Percentiles rank a stretch among this genome's conserved stretches.
phyloP scores from a whole-genome alignment of 2,888 invertebrate genomes.

The Octonoba sinensis region DNA sequence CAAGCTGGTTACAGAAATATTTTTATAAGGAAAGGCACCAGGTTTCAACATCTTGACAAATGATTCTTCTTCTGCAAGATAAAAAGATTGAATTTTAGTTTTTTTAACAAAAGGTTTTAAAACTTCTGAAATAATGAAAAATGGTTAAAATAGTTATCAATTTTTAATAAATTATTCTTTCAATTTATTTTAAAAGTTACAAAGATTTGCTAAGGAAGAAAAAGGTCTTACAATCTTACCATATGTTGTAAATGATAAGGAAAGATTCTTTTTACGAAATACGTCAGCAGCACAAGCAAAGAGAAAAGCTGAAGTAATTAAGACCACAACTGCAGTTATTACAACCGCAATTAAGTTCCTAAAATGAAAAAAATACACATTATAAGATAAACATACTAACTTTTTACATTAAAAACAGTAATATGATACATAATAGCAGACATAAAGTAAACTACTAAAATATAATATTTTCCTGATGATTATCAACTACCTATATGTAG shows the following conservation, averaged over 20 bases:
- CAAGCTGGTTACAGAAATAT: conserved; percentile 57
- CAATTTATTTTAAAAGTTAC: background rate
- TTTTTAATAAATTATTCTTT: background rate
- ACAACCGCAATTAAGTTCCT: conserved; percentile 74
- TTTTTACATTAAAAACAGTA: too few species aligned
- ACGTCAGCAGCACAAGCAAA: conserved; percentile 86
- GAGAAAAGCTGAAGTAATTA: conserved; percentile 77
- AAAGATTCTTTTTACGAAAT: conserved; percentile 80
- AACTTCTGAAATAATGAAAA: background rate
- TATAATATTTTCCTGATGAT: too few species aligned
- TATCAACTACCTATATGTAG: too few species aligned
- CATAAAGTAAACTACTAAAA: too few species aligned
- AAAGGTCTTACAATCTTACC: conserved; percentile 75
- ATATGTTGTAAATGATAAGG: conserved; percentile 86
- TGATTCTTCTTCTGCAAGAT: conserved; percentile 59
- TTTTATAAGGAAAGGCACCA: conserved; percentile 20
- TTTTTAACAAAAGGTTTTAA: background rate
- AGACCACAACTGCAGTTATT: conserved; percentile 73
- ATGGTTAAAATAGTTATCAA: background rate
- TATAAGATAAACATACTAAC: background rate
- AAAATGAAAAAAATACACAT: conserved; percentile 26
- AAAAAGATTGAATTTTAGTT: conserved; percentile 25
- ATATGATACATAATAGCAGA: too few species aligned
- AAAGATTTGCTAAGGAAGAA: too few species aligned
- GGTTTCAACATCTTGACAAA: conserved; percentile 41